Conservation (phyloP, 1,140 invertebrate species). For the Hylaeus volcanicus region DNA sequence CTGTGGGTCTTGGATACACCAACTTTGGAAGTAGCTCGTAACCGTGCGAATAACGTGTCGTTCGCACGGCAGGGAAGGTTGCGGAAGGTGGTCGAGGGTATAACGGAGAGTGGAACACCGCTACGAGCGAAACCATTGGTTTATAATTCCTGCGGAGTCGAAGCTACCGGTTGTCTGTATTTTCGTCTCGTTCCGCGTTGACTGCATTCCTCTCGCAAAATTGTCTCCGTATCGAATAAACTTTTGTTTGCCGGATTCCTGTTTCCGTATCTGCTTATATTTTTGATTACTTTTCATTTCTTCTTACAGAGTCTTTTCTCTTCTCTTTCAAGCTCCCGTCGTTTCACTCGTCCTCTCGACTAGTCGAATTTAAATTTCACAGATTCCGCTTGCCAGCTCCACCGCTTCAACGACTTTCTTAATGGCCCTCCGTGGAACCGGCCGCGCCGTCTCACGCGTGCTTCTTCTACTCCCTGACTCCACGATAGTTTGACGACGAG, state of each 20-base stretch:
- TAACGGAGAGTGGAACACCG: constrained; percentile 30
- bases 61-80: constrained; percentile 52
- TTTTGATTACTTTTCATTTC: too few species aligned
- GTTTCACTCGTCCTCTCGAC: constrained; percentile 1
- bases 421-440: constrained; percentile 65
- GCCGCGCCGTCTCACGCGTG: neutral
- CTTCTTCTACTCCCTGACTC: neutral
- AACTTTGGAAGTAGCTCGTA: constrained; percentile 72
- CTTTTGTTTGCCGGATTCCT: too few species aligned
- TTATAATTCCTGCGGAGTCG: constrained; percentile 71
- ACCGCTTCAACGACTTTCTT: constrained; percentile 70
- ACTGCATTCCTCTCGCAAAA: too few species aligned
- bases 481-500: constrained; percentile 56
- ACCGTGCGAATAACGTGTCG: constrained; percentile 68
- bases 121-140: constrained; percentile 66
- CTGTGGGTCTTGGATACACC: constrained; percentile 20
- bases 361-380: constrained; percentile 72
- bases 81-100: neutral
- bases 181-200: too few species aligned
- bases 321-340: neutral
- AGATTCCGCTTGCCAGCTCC: constrained; percentile 52
- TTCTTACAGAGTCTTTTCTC: too few species aligned
- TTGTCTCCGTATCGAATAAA: too few species aligned
- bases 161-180: neutral
- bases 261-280: too few species aligned